Evolutionary conservation across 2,888 invertebrate species (phyloP).

Genomic region (Mythimna loreyi): DNA sequence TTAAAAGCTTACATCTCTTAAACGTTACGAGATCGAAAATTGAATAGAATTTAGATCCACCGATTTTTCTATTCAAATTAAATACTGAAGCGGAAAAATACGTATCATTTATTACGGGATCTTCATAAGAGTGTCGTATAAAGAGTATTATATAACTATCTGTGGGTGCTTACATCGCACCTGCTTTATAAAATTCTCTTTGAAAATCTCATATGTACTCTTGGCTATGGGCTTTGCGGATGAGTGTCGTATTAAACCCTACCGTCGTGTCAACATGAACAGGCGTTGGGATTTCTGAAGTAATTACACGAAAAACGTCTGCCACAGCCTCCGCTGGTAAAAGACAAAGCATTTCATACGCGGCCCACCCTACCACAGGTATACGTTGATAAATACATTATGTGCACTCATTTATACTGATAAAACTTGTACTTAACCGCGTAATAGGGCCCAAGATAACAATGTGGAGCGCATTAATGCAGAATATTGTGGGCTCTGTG

Average conservation of each 20-base stretch:
- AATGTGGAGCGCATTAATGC: conserved; percentile 48
- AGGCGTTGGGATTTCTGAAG: conserved; percentile 69
- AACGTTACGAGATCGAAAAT: conserved; percentile 8
- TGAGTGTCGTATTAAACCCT: conserved; percentile 66
- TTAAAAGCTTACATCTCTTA: conserved; percentile 20
- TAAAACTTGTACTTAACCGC: conserved; percentile 53
- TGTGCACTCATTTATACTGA: conserved; percentile 57
- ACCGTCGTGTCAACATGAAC: conserved; percentile 70
- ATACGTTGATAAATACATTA: conserved; percentile 41
- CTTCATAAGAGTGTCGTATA: conserved; percentile 28
- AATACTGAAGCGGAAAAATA: conserved; percentile 35
- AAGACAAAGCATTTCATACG: conserved; percentile 53
- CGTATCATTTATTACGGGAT: conserved; percentile 43
- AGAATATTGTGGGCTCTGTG: conserved; percentile 21
- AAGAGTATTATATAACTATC: conserved; percentile 20
- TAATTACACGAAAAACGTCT: conserved; percentile 73
- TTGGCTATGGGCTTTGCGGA: conserved; percentile 64
- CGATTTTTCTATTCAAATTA: conserved; percentile 30
- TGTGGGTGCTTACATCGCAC: conserved; percentile 17
- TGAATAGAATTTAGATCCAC: conserved; percentile 29
- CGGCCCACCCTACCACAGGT: conserved; percentile 6
- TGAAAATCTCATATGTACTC: conserved; percentile 53
- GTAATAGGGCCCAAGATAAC: conserved; percentile 58
- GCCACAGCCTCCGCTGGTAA: conserved; percentile 33
- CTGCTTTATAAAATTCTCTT: conserved; percentile 56